Conservation (phyloP, 2,113 vertebrate species). For the Leptosomus discolor region DNA sequence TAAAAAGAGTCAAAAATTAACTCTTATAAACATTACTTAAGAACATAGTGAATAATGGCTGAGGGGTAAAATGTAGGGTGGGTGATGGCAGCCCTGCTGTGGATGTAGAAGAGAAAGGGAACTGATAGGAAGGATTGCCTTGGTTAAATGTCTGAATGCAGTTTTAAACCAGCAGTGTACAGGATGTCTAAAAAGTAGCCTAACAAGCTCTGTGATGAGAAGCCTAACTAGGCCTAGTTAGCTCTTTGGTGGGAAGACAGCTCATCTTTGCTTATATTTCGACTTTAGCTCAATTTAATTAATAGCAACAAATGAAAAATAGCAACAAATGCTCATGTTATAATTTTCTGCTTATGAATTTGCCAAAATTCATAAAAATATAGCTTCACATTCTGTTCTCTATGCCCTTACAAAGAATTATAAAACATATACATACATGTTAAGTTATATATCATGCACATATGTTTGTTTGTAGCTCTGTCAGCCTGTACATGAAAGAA, state of each 20-base stretch:
- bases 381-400: not conserved
- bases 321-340: not conserved
- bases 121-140: not conserved
- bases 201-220: not conserved
- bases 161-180: not conserved
- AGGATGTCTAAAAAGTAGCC: not conserved
- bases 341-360: not conserved
- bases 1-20: not conserved
- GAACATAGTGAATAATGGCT: not conserved
- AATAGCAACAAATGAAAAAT: not conserved
- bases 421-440: not conserved
- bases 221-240: not conserved
- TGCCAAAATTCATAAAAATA: not conserved
- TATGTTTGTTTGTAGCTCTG: not conserved
- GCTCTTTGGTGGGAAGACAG: not conserved
- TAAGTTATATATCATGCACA: not conserved
- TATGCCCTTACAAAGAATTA: not conserved
- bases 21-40: not conserved
- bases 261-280: not conserved
- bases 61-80: not conserved
- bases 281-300: not conserved
- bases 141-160: not conserved
- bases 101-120: not conserved
- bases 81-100: not conserved
- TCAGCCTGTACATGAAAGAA: not conserved